Base-by-base conservation (phyloP, 2,888 invertebrate species). In the Microctonus hyperodae region DNA sequence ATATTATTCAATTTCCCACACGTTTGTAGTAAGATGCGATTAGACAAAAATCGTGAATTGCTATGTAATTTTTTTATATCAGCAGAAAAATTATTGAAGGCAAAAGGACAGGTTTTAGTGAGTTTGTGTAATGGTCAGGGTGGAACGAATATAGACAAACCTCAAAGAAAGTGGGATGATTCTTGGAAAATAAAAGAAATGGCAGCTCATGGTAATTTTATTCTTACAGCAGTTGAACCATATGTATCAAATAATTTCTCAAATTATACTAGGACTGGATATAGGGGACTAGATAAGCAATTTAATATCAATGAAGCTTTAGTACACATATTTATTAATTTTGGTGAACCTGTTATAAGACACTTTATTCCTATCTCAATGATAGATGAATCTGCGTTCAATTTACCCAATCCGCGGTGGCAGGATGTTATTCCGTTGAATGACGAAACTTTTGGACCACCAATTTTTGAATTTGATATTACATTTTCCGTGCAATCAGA, bases 1-100 rank as follows among this genome's bases (percentile, higher is more conserved):
- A 85, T 90, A 44, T 81, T 89, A 61, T 89, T 90, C 80, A 89
- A 90, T 75, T 89, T 90, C 75, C 89, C 89, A 9, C 88, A 88
- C 78, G 84, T 85, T 48, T 88, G 88, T 35, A 88, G 89, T 7
- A 89, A 89, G 81, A 88, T 88, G 79, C 87, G 88, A 75, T 85
- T 88, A 65, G 85, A 87, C 73, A 84, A 84, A 64, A 88, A 89
- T 77, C 83, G 88, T 66, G 79, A 84, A 33, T 81, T 89, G 23
- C 78, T 89, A 4, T 78, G 76, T 64, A 79, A 83, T 48, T 88
- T 88, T 78, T 88, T 88, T 72, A 64, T 73, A 35, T 86, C 85
- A 70, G 83, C 83, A 50, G 74, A 73, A 33, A 67, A 81, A 57
- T 81, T 85, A 71, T 82, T 88, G 56, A 65, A 72, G 66, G 75